Evolutionary conservation across 2,113 vertebrate genomes (phyloP), one percentile per base, ranked within the genome.

Genomic region (Scalopus aquaticus): DNA sequence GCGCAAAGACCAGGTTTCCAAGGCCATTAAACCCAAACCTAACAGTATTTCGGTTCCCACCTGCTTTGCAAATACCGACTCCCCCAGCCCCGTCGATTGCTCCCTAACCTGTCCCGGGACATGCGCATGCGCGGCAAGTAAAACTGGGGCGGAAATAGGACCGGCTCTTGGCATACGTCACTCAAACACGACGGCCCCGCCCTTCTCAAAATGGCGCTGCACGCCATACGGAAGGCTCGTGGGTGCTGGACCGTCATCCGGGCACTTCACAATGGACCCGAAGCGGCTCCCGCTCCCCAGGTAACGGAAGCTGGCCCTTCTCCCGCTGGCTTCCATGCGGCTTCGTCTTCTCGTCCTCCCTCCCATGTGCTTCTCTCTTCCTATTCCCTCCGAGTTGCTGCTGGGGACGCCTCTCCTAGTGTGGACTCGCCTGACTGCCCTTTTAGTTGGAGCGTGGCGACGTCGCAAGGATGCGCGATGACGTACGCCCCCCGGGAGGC

Each of bases 161-260:
- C 13, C 0, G 67, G 60, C 42, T 64, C 30, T 44, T 0, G 22
- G 35, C 51, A 8, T 19, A 96, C 81, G 97, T 97, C 95, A 95
- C 51, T 22, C 19, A 0, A 13, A 2, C 3, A 39, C 1, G 16
- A 16, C 39, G 16, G 76, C 84, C 32, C 93, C 90, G 90, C 95
- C 97, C 92, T 44, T 70, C 90, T 44, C 90, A 97, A 97, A 56
- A 97, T 97, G 97, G 97, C 96, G 97, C 82, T 97, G 58, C 73
- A 5, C 90, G 54, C 96, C 64, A 69, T 76, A 85, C 81, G 92
- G 92, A 97, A 96, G 65, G 81, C 90, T 88, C 58, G 81, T 54
- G 88, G 69, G 44, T 95, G 81, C 95, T 88, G 93, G 94, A 28
- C 51, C 58, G 72, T 94, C 95, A 97, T 96, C 96, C 97, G 97